Percentiles rank a stretch among this genome's conserved stretches.
phyloP scores from a whole-genome alignment of 2,888 invertebrate genomes.

The Drosophila bunnanda region DNA sequence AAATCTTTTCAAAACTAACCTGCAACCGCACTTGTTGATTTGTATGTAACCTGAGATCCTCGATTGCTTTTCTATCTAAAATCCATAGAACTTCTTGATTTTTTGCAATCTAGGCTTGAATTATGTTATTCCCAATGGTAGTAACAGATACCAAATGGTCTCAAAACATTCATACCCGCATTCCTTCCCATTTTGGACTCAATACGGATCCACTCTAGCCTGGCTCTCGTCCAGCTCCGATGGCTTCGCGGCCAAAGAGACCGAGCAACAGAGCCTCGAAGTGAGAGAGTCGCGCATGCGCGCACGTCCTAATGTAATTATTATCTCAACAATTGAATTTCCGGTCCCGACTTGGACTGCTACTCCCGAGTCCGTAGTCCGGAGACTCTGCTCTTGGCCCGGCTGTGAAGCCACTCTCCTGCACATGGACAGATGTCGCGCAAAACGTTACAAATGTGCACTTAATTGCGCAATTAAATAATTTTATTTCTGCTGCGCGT shows the following conservation, averaged over 20 bases:
- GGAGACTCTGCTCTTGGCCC: conserved; percentile 5
- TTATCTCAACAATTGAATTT: conserved; percentile 83
- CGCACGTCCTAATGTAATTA: conserved; percentile 83
- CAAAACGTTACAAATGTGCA: conserved; percentile 82
- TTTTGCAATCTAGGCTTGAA: too few relatives aligned
- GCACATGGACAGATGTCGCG: conserved; percentile 77
- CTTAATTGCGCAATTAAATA: conserved; percentile 84
- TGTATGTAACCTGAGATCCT: too few relatives aligned
- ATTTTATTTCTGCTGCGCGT: conserved; percentile 76
- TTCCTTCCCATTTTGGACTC: conserved; percentile 29
- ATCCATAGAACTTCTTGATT: not conserved
- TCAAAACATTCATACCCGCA: too few relatives aligned
- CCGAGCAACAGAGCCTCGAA: conserved; percentile 31
- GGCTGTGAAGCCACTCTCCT: conserved; percentile 43
- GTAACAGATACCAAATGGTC: conserved; percentile 3
- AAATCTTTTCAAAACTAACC: not conserved
- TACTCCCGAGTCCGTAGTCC: conserved; percentile 26
- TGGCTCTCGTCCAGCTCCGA: conserved; percentile 27
- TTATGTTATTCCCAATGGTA: not conserved
- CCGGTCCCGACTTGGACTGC: conserved; percentile 67
- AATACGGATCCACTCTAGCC: conserved; percentile 36
- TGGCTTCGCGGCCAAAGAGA: conserved; percentile 28
- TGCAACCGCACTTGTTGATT: too few relatives aligned
- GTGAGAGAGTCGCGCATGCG: conserved; percentile 69
- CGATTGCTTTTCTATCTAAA: not conserved